Base-by-base conservation (phyloP, 92 coral and sea anemone genomes). In the Porites rus region DNA sequence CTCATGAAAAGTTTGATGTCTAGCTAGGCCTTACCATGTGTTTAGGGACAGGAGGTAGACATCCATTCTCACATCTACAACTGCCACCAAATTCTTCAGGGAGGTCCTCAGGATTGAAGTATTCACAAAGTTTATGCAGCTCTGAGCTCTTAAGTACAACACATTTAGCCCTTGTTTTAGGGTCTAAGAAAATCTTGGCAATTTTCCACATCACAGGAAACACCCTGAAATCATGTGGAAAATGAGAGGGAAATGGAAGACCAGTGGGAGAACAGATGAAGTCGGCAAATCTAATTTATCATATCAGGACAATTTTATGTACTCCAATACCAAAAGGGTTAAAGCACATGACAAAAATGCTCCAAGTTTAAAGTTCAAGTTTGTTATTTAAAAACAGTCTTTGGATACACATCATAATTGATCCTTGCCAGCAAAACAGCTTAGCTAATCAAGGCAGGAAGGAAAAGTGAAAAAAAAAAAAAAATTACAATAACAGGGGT, bases 151-250 rank as follows among this genome's bases (percentile, higher is more conserved):
- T 97, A 28, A 97, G 90, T 52, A 97, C 91, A 21, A 97, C 89
- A 63, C 99, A 97, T 81, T 97, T 97, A 51, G 90, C 75, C 79
- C 96, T 91, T 3, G 99, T 97, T 84, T 97, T 97, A 54, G 98
- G 95, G 59, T 97, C 99, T 18, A 97, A 88, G 51, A 97, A 93
- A 2, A 94, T 91, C 75, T 94, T 87, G 18, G 99, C 96, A 9
- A 95, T 82, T 88, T 92, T 97, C 99, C 98, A 97, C 43, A 97
- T 86, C 72, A 95, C 87, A 56, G 99, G 99, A 86, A 97, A 97
- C 52, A 90, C 92, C 99, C 99, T 97, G 53, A 13, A 52, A 66
- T 3, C 2, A 69, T 14, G n/a, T 12, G 56, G 25, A 24, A 11
- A 50, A 31, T n/a, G 6, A 4, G 1, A 14, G 5, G 0, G 66